phyloP scores from a whole-genome alignment of 2,797 vertebrate genomes.

The Cuniculus paca region DNA sequence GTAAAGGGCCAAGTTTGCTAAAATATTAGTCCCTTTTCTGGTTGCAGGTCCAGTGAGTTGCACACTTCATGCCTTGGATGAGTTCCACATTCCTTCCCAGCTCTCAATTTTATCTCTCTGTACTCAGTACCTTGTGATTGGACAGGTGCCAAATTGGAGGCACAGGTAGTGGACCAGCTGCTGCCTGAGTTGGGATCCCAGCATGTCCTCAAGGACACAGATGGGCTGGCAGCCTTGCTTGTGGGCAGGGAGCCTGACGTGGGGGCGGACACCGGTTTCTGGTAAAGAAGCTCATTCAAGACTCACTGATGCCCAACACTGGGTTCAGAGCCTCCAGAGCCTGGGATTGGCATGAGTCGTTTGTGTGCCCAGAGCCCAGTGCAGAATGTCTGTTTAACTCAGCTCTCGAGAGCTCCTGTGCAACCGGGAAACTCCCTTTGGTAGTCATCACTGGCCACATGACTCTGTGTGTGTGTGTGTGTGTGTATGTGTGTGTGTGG shows the following conservation, averaged over 20 bases:
- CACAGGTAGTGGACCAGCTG: conserved; percentile 81
- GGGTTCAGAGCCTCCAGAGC: background rate
- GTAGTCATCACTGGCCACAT: background rate
- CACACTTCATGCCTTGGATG: background rate
- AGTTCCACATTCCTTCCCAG: background rate
- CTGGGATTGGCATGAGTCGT: background rate
- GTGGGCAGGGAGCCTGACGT: conserved; percentile 76
- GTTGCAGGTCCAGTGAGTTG: background rate
- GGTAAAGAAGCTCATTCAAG: conserved; percentile 79
- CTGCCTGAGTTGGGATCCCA: conserved; percentile 81
- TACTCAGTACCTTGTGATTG: conserved; percentile 47
- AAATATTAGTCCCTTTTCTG: background rate
- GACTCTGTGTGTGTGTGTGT: background rate
- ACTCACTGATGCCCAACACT: conserved; percentile 53
- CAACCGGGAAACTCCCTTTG: background rate
- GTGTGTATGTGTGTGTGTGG: background rate
- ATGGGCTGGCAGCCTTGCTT: conserved; percentile 80
- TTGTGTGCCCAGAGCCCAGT: background rate
- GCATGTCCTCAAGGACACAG: conserved; percentile 84
- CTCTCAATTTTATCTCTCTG: background rate
- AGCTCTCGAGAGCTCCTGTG: background rate
- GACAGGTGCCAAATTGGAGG: conserved; percentile 23
- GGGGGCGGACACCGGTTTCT: conserved; percentile 71
- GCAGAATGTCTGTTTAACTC: background rate
- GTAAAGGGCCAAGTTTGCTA: background rate